Evolutionary conservation across 1,140 invertebrate genomes (phyloP).

Genomic region (Homarus americanus): DNA sequence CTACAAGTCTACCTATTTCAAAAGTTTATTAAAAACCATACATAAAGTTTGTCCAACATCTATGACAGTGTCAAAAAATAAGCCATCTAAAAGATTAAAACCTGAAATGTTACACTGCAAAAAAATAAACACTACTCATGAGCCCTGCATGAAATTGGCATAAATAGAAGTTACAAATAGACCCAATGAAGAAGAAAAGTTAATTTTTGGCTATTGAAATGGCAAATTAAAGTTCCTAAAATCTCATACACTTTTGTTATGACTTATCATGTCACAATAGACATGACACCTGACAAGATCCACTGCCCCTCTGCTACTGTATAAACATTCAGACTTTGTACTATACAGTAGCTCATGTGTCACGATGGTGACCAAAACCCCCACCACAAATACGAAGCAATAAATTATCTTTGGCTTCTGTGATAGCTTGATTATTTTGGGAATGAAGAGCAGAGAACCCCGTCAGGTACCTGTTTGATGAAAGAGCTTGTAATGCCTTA

Average conservation of each 20-base stretch:
- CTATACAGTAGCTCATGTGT: conserved; percentile 31
- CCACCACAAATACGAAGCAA: conserved; percentile 59
- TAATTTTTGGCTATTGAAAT: conserved; percentile 15
- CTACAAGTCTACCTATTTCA: conserved; percentile 67
- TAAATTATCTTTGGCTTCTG: conserved; percentile 73
- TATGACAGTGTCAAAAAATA: conserved; percentile 68
- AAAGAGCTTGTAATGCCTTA: conserved; percentile 66
- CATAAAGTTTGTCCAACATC: conserved; percentile 65
- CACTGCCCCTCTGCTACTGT: conserved; percentile 38
- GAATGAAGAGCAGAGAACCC: conserved; percentile 50
- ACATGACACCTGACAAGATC: conserved; percentile 46
- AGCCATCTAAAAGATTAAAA: conserved; percentile 65
- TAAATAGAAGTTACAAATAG: conserved; percentile 42
- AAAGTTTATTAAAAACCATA: conserved; percentile 64
- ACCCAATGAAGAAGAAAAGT: not conserved
- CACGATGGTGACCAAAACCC: conserved; percentile 12
- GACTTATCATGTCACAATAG: conserved; percentile 9
- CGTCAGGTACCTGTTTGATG: conserved; percentile 59
- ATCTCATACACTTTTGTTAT: conserved; percentile 20
- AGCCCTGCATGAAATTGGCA: conserved; percentile 62
- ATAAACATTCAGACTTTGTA: conserved; percentile 16
- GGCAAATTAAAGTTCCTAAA: conserved; percentile 38
- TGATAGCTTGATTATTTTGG: conserved; percentile 43
- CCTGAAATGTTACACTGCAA: conserved; percentile 63
- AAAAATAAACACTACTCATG: conserved; percentile 57